Base-by-base conservation (phyloP, 2,888 invertebrate species). In the Parthenolecanium corni region DNA sequence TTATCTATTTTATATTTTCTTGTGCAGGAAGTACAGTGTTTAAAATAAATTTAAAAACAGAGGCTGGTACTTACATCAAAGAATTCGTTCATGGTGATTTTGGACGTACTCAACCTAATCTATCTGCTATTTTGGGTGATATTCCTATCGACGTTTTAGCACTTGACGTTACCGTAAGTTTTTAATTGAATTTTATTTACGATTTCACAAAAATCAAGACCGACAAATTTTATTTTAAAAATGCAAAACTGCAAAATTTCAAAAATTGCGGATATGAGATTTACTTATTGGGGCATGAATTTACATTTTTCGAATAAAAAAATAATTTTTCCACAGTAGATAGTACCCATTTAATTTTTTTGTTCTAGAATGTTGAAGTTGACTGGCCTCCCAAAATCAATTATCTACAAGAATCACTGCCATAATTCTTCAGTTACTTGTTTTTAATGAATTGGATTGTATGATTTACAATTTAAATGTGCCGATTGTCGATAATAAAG, bases 1-100 rank as follows among this genome's bases (percentile, higher is more conserved):
- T 42, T 42, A 42, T 42, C 5, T 42, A 16, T 42, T 42, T 42
- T 14, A 9, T 38, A 11, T 38, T 38, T 9, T 9, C 38, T 14
- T 38, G 4, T 14, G 20, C 12, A 63, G 63, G 44, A n/a, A 11
- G 36, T 16, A 49, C 53, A 1, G 21, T 62, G 9, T 38, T 64
- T 12, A 63, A 79, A 52, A 70, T 93, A 25, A 78, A 80, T 65
- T 69, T 93, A 20, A 80, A 80, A 53, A 89, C 92, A 0, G 87
- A 91, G 71, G 95, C 95, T 11, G 95, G 95, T 46, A 92, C 94
- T 42, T 98, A 98, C 73, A 83, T 98, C 1, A 98, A 98, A 76
- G 97, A 98, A 77, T 90, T 97, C 77, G 88, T 91, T 20, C 94
- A 97, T 75, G 92, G 96, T 2, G 97, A 98, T 76, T 87, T 95